These are phyloP conservation scores for Phymorhynchus buccinoides DNA, from an alignment of 1,140 invertebrate species.

Conservation along the genomic window DNA sequence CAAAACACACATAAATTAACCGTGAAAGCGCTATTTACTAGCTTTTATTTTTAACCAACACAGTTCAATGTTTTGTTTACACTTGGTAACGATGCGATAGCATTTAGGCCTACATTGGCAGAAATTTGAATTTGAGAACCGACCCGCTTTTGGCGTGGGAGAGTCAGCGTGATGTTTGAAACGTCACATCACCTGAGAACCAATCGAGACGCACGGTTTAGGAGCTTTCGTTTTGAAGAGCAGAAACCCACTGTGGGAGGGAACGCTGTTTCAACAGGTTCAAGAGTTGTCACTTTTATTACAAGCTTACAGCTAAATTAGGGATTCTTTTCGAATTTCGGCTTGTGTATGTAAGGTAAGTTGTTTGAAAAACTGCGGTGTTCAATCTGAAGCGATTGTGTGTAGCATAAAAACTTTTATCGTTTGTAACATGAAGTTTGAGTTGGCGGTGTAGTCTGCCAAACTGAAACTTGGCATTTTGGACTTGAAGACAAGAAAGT, in stretches of 20 bases:
- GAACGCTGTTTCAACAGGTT: background rate
- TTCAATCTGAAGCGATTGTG: background rate
- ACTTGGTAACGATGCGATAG: too few relatives aligned
- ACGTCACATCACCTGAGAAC: background rate
- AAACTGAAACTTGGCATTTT: background rate
- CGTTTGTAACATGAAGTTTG: background rate
- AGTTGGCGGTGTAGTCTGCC: too few relatives aligned
- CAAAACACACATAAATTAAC: too few relatives aligned
- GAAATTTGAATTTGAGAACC: conserved; percentile 17
- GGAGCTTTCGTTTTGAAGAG: conserved; percentile 18
- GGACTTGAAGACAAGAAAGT: background rate
- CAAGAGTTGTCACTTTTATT: background rate
- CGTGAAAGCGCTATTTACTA: too few relatives aligned
- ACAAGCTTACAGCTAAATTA: background rate
- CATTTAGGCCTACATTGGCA: background rate
- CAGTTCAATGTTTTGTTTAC: background rate
- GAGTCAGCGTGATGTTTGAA: conserved; percentile 1
- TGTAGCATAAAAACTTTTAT: background rate
- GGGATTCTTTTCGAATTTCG: background rate
- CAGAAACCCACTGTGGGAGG: background rate
- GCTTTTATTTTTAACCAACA: too few relatives aligned
- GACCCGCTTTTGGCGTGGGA: conserved; percentile 16
- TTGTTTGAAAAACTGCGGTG: background rate
- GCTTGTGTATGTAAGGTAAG: background rate
- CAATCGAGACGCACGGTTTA: background rate